Evolutionary conservation across 2,797 vertebrate species (phyloP).

Genomic region (Tangara arthus): DNA sequence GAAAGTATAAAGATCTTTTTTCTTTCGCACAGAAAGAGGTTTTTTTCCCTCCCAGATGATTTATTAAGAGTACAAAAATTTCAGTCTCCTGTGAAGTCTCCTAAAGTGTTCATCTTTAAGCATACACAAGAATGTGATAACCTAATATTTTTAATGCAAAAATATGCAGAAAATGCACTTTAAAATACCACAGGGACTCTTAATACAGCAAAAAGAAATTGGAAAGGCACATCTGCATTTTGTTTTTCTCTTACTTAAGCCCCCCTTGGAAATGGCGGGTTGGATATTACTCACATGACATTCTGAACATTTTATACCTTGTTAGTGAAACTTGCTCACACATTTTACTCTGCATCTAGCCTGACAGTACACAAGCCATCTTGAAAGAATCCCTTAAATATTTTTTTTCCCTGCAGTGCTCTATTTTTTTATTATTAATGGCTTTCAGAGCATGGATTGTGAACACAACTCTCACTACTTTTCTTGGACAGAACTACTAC

Average conservation of each 20-base stretch:
- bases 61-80: slow-evolving; percentile 36
- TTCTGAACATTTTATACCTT: neutral
- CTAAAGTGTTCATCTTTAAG: slow-evolving; percentile 26
- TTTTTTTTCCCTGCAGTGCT: neutral
- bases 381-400: slow-evolving; percentile 15
- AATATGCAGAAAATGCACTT: slow-evolving; percentile 37
- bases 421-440: slow-evolving; percentile 49
- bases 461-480: slow-evolving; percentile 22
- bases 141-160: slow-evolving; percentile 53
- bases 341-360: neutral
- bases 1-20: neutral
- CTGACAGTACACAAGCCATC: neutral
- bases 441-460: neutral
- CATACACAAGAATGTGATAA: slow-evolving; percentile 15
- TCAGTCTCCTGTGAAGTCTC: slow-evolving; percentile 8
- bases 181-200: slow-evolving; percentile 2
- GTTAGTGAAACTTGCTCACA: neutral
- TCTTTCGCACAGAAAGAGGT: neutral
- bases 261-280: neutral
- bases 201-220: slow-evolving; percentile 6
- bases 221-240: slow-evolving; percentile 17
- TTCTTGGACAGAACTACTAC: slow-evolving; percentile 31
- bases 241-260: slow-evolving; percentile 18
- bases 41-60: neutral
- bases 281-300: neutral